Percentiles rank a stretch among this genome's conserved stretches.
These are phyloP conservation scores for Jacana jacana DNA, from an alignment of 2,113 vertebrate genomes.

Conservation along the genomic window DNA sequence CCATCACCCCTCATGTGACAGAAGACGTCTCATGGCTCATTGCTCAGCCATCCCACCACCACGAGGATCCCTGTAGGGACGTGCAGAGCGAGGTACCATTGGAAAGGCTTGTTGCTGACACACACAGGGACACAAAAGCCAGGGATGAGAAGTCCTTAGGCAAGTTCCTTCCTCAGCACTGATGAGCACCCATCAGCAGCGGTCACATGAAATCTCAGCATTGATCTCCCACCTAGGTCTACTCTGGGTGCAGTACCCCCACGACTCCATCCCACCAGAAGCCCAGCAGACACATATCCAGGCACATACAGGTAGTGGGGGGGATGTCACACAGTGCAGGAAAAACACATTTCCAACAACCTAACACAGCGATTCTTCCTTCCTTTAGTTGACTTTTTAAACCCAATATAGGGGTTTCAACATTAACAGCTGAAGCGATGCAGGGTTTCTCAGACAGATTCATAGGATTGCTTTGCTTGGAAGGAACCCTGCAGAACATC, in stretches of 20 bases:
- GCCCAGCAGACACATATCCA: neutral
- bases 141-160: rapidly evolving
- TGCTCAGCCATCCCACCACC: rapidly evolving
- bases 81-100: neutral
- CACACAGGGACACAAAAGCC: too few species aligned
- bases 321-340: neutral
- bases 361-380: rapidly evolving
- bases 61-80: rapidly evolving
- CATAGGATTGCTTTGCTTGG: neutral
- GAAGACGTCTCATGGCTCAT: too few species aligned
- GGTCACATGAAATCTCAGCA: neutral
- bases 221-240: neutral
- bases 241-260: neutral
- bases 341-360: neutral
- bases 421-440: neutral
- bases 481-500: neutral
- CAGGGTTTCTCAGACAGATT: neutral
- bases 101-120: neutral
- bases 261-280: rapidly evolving
- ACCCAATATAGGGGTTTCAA: rapidly evolving
- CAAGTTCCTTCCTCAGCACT: neutral
- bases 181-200: neutral
- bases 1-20: rapidly evolving
- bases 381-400: neutral
- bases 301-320: rapidly evolving